Conservation (phyloP, 2,888 invertebrate species). For the Ectemnius lituratus region DNA sequence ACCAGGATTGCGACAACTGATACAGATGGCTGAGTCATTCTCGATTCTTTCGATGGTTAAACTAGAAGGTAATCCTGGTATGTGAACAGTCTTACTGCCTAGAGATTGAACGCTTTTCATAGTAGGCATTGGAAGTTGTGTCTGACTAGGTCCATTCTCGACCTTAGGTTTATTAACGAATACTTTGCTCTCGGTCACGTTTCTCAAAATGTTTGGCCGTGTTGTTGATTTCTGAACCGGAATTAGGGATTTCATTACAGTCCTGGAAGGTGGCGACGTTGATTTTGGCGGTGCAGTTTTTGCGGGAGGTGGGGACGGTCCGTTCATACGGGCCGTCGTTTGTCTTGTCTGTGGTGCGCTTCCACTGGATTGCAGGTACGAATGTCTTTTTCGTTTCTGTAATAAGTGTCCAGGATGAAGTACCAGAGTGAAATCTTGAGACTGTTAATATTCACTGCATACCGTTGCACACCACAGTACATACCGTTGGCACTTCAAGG, state of each 20-base stretch:
- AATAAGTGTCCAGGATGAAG: slow-evolving; percentile 42
- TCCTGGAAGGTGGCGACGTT: slow-evolving; percentile 59
- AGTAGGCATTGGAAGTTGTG: slow-evolving; percentile 60
- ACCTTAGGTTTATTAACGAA: slow-evolving; percentile 58
- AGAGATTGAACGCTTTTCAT: slow-evolving; percentile 63
- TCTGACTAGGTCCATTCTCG: slow-evolving; percentile 58
- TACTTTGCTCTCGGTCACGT: slow-evolving; percentile 64
- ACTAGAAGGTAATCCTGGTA: slow-evolving; percentile 79
- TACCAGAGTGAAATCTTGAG: slow-evolving; percentile 1
- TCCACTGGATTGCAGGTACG: slow-evolving; percentile 77
- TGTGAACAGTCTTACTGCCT: slow-evolving; percentile 71
- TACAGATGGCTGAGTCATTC: slow-evolving; percentile 76
- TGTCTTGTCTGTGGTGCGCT: slow-evolving; percentile 80
- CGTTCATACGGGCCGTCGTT: slow-evolving; percentile 73
- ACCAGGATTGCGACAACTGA: slow-evolving; percentile 79
- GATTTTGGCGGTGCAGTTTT: slow-evolving; percentile 60
- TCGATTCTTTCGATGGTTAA: slow-evolving; percentile 80
- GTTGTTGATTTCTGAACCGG: slow-evolving; percentile 67
- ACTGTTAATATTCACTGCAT: background rate
- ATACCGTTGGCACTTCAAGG: slow-evolving; percentile 69
- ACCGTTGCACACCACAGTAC: slow-evolving; percentile 7
- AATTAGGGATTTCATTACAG: slow-evolving; percentile 63
- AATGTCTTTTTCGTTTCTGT: slow-evolving; percentile 79
- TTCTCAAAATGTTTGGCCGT: slow-evolving; percentile 68
- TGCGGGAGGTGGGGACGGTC: slow-evolving; percentile 71